Evolutionary conservation across 2,888 invertebrate genomes (phyloP).

Genomic region (Lasioglossum vierecki): DNA sequence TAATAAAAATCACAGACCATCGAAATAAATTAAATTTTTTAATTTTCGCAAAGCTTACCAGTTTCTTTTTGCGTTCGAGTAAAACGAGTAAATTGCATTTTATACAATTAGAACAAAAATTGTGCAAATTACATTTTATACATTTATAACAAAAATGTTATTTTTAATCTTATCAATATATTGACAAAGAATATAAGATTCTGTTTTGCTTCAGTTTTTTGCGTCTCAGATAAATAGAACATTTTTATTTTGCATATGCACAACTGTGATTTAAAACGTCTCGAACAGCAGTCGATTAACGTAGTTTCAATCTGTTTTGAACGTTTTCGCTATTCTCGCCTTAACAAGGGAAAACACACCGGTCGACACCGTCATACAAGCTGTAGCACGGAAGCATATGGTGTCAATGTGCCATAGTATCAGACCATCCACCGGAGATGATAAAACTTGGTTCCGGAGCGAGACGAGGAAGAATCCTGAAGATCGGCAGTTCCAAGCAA

Average conservation of each 20-base stretch:
- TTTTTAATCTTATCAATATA: too few species aligned
- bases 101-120: too few species aligned
- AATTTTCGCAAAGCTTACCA: too few species aligned
- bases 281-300: neutral
- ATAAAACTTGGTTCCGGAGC: neutral
- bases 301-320: neutral
- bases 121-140: too few species aligned
- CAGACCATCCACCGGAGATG: slow-evolving; percentile 9
- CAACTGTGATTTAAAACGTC: neutral
- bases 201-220: neutral
- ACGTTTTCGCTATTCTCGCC: neutral
- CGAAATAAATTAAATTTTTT: too few species aligned
- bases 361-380: neutral
- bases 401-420: neutral
- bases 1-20: too few species aligned
- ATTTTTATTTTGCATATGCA: neutral
- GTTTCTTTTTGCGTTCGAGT: too few species aligned
- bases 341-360: neutral
- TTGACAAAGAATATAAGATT: too few species aligned
- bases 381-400: neutral
- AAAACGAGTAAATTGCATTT: too few species aligned
- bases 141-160: too few species aligned
- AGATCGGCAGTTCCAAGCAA: neutral
- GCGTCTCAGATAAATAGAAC: neutral
- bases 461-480: neutral